These are phyloP conservation scores for Drosophila azteca DNA, from an alignment of 1,140 invertebrate species.

Conservation along the genomic window DNA sequence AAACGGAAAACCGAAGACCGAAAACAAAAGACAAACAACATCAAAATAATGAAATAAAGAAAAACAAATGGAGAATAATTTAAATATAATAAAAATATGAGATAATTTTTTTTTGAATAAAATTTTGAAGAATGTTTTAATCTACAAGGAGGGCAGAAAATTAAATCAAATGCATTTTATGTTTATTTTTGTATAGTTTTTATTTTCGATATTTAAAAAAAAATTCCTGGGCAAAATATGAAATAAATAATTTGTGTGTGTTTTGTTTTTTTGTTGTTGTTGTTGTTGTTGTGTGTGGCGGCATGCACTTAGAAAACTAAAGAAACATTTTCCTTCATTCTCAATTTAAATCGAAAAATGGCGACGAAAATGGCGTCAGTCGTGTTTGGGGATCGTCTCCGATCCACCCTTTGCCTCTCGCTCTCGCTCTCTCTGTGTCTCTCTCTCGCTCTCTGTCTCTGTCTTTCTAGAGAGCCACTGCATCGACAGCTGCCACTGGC, in stretches of 20 bases:
- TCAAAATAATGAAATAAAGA: conserved; percentile 48
- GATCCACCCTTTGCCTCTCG: background rate
- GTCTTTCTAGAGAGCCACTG: conserved; percentile 38
- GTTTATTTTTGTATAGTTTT: conserved; percentile 4
- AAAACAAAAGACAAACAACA: conserved; percentile 23
- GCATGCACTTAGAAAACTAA: conserved; percentile 76
- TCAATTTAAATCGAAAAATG: conserved; percentile 44
- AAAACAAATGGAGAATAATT: conserved; percentile 48
- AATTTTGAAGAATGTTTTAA: background rate
- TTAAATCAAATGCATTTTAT: background rate
- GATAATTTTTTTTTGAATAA: conserved; percentile 68
- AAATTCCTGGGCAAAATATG: conserved; percentile 76
- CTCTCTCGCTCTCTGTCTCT: background rate
- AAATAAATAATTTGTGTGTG: conserved; percentile 77
- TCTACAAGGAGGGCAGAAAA: too few species aligned
- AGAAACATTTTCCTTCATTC: conserved; percentile 45
- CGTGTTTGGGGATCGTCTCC: conserved; percentile 11
- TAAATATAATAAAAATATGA: conserved; percentile 79
- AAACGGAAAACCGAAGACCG: background rate
- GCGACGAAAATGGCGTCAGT: conserved; percentile 67
- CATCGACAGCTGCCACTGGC: conserved; percentile 15
- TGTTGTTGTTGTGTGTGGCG: background rate
- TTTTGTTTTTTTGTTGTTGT: too few species aligned
- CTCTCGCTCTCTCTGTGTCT: background rate
- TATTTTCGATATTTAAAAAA: conserved; percentile 39